Evolutionary conservation across 2,888 invertebrate species (phyloP).

Genomic region (Stenurella melanura): DNA sequence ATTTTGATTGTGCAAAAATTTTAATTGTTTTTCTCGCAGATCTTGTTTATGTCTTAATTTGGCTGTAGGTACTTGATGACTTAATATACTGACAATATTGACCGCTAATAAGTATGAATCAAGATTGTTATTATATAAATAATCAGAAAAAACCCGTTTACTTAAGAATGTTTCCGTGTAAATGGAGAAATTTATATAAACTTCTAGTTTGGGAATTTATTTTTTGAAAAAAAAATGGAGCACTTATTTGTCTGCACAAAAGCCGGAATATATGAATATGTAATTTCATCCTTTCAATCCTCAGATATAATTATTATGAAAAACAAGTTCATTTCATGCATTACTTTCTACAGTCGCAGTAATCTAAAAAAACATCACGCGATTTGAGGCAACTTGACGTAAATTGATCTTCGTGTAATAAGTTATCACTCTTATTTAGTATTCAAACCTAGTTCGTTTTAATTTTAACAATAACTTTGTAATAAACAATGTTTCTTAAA

Average conservation of each 20-base stretch:
- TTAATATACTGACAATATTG: too few species aligned
- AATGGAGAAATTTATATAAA: conserved; percentile 5
- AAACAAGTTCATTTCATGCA: not conserved
- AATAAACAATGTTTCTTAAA: too few species aligned
- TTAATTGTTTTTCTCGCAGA: too few species aligned
- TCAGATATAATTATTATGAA: not conserved
- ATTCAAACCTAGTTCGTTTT: too few species aligned
- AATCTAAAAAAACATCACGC: not conserved
- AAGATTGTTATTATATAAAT: conserved; percentile 8
- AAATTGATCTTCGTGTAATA: not conserved
- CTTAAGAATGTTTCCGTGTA: not conserved
- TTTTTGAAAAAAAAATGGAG: not conserved
- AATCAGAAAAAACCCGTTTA: conserved; percentile 8
- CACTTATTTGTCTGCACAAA: not conserved
- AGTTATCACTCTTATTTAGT: too few species aligned
- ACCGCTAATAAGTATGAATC: too few species aligned
- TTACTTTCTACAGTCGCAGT: not conserved
- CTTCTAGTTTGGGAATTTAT: not conserved
- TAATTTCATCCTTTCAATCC: conserved; percentile 1
- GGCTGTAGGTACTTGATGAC: too few species aligned
- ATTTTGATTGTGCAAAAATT: too few species aligned
- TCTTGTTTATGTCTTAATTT: too few species aligned
- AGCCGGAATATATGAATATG: conserved; percentile 8
- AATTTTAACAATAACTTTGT: too few species aligned
- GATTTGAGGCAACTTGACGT: not conserved